phyloP scores from a whole-genome alignment of 2,113 vertebrate genomes.

The Myanophis thanlyinensis region DNA sequence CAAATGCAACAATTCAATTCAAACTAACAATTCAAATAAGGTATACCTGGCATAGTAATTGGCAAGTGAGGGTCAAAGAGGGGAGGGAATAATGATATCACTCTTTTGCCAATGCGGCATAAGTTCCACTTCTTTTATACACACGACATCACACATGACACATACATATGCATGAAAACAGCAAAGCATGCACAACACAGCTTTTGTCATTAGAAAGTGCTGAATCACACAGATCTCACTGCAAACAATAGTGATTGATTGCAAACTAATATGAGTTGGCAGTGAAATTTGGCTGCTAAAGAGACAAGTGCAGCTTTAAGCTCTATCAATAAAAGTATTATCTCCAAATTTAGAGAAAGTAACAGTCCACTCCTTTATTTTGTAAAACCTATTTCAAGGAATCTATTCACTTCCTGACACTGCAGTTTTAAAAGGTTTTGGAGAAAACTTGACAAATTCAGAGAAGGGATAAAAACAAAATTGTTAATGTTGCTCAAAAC shows the following conservation, averaged over 20 bases:
- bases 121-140: background rate
- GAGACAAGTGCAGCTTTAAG: background rate
- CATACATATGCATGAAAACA: background rate
- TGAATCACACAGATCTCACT: background rate
- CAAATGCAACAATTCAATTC: background rate
- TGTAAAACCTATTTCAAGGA: background rate
- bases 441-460: background rate
- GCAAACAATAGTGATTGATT: background rate
- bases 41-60: background rate
- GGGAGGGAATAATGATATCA: background rate
- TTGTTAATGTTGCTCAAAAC: background rate
- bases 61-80: background rate
- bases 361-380: background rate
- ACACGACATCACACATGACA: background rate
- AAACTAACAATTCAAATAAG: background rate
- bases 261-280: background rate
- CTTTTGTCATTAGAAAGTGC: background rate
- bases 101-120: background rate
- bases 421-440: background rate
- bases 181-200: background rate
- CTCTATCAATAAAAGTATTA: background rate
- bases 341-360: background rate
- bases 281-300: background rate
- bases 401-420: background rate
- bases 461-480: background rate